Percentiles rank a stretch among this genome's conserved stretches.
Evolutionary conservation across 2,113 vertebrate species (phyloP).

Genomic region (Oryzias celebensis): DNA sequence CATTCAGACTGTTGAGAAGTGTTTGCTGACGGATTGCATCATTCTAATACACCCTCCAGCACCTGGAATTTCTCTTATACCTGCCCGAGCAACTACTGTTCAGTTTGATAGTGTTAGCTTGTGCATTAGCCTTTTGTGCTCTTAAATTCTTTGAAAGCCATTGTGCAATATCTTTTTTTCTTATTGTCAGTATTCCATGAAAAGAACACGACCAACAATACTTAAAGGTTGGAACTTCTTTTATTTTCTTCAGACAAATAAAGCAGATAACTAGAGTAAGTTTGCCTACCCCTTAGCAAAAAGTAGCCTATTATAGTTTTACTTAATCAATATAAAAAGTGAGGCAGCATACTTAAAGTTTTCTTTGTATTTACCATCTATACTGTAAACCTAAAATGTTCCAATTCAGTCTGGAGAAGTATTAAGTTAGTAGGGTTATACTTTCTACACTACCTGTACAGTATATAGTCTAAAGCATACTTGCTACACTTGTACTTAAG

Average conservation of each 20-base stretch:
- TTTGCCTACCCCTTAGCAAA: too few relatives aligned
- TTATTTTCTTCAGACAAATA: neutral
- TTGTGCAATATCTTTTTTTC: constrained; percentile 21
- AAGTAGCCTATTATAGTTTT: too few relatives aligned
- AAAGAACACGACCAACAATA: constrained; percentile 23
- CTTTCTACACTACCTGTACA: too few relatives aligned
- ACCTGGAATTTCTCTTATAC: constrained; percentile 37
- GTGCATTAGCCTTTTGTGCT: constrained; percentile 44
- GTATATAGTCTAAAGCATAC: too few relatives aligned
- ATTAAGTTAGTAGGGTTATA: too few relatives aligned
- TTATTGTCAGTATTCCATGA: constrained; percentile 14
- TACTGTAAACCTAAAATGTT: too few relatives aligned
- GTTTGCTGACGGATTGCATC: constrained; percentile 9
- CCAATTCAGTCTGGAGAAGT: too few relatives aligned
- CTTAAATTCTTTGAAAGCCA: constrained; percentile 31
- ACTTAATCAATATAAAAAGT: too few relatives aligned
- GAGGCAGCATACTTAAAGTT: too few relatives aligned
- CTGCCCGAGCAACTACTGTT: constrained; percentile 28
- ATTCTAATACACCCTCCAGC: constrained; percentile 18
- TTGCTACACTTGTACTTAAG: too few relatives aligned
- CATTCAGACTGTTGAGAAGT: constrained; percentile 11
- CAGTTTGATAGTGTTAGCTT: constrained; percentile 22
- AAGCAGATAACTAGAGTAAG: neutral
- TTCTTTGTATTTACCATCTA: too few relatives aligned
- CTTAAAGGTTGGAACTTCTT: neutral